These are phyloP conservation scores for Mirza zaza DNA, from an alignment of 2,113 vertebrate species.

Conservation along the genomic window DNA sequence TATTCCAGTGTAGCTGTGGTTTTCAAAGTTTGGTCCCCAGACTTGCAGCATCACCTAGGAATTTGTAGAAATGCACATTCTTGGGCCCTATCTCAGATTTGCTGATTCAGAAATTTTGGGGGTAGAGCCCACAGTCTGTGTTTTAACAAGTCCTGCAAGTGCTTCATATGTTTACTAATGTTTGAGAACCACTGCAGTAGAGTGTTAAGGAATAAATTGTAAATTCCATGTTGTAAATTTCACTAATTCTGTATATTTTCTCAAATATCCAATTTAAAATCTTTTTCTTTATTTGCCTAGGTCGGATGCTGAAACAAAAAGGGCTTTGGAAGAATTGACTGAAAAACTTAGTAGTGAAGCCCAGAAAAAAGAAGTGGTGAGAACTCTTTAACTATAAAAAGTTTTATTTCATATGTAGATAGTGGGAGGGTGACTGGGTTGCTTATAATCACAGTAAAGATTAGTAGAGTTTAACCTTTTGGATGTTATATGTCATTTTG, in stretches of 20 bases:
- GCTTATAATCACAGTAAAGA: neutral
- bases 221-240: neutral
- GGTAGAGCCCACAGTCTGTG: neutral
- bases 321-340: conserved; percentile 88
- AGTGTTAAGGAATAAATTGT: neutral
- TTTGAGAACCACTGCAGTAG: neutral
- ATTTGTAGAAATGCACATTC: neutral
- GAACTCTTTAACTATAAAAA: conserved; percentile 70
- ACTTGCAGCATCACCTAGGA: neutral
- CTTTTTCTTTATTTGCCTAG: conserved; percentile 79
- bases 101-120: neutral
- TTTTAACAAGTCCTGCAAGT: neutral
- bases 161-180: neutral
- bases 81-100: neutral
- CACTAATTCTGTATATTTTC: neutral
- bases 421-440: neutral
- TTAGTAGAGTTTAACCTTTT: neutral
- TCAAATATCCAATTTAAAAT: neutral
- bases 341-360: conserved; percentile 85
- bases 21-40: neutral
- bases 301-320: conserved; percentile 91
- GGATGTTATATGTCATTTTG: neutral
- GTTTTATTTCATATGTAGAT: neutral
- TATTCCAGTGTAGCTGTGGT: neutral
- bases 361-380: conserved; percentile 89